Base-by-base conservation (phyloP, 2,888 invertebrate species). In the Anaspis maculata region DNA sequence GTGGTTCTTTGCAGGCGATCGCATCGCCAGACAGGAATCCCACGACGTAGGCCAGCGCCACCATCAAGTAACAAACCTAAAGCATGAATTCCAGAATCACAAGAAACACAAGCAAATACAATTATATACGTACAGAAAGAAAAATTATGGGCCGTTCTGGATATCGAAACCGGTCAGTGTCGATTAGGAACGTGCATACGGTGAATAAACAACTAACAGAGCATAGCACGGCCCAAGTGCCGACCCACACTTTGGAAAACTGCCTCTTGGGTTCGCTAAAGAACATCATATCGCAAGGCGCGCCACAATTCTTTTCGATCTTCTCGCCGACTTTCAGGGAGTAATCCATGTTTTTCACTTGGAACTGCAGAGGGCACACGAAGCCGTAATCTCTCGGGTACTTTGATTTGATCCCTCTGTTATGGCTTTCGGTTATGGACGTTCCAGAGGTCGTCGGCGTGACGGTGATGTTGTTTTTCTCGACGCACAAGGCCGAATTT, bases 61-160 rank as follows among this genome's bases (percentile, higher is more conserved):
- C 89, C 77, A 95, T 86, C 51, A 95, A 73, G 64, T 96, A 96
- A 65, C 97, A 97, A 3, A 94, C 83, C n/a, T n/a, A n/a, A n/a
- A n/a, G n/a, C n/a, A n/a, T n/a, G n/a, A n/a, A n/a, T n/a, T n/a
- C n/a, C n/a, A n/a, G n/a, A n/a, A n/a, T n/a, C n/a, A n/a, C n/a
- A n/a, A n/a, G n/a, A n/a, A n/a, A n/a, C n/a, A n/a, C n/a, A n/a
- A n/a, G n/a, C n/a, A n/a, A n/a, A n/a, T n/a, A n/a, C n/a, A n/a
- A n/a, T n/a, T n/a, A n/a, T n/a, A n/a, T n/a, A n/a, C n/a, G n/a
- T n/a, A n/a, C n/a, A 11, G 96, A 92, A 36, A 98, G 70, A 65
- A 95, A 97, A 54, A 97, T 94, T 40, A 98, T 95, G 2, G 97
- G 95, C 47, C 96, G 76, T 66, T 98, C 97, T 7, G 98, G 97